Evolutionary conservation across 2,888 invertebrate genomes (phyloP).

Genomic region (Zonitis immaculata): DNA sequence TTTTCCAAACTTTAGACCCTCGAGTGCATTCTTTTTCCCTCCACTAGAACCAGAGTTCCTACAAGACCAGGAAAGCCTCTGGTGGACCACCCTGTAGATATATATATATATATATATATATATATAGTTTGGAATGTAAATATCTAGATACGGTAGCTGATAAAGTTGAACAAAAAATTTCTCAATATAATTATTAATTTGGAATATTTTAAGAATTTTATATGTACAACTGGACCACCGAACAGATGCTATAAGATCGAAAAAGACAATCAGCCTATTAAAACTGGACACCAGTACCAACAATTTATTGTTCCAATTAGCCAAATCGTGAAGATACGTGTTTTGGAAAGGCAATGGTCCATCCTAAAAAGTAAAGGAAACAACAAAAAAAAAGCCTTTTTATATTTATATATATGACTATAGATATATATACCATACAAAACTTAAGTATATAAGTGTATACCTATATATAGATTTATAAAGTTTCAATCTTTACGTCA

Average conservation of each 20-base stretch:
- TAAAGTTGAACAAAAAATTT: slow-evolving; percentile 27
- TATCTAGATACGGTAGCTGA: slow-evolving; percentile 31
- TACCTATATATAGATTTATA: neutral
- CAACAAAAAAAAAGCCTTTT: slow-evolving; percentile 5
- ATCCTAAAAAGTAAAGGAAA: slow-evolving; percentile 20
- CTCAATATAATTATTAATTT: slow-evolving; percentile 8
- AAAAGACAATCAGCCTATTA: slow-evolving; percentile 52
- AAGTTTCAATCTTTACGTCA: slow-evolving; percentile 13
- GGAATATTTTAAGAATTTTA: neutral
- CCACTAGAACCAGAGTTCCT: no score
- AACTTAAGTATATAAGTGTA: no score
- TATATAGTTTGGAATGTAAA: slow-evolving; percentile 27
- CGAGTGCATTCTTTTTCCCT: no score
- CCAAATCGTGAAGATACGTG: slow-evolving; percentile 52
- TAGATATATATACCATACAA: neutral
- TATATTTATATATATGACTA: slow-evolving; percentile 7
- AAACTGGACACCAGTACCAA: slow-evolving; percentile 49
- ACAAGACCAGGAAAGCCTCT: no score
- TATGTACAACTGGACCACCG: slow-evolving; percentile 34
- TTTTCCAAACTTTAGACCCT: no score
- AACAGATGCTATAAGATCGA: slow-evolving; percentile 47
- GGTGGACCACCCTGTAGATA: no score
- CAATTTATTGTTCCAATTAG: slow-evolving; percentile 56
- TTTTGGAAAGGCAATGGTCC: slow-evolving; percentile 49
- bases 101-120: no score